Evolutionary conservation across 2,888 invertebrate genomes (phyloP), one percentile per base, ranked within the genome.

Genomic region (Gymnoscelis rufifasciata): DNA sequence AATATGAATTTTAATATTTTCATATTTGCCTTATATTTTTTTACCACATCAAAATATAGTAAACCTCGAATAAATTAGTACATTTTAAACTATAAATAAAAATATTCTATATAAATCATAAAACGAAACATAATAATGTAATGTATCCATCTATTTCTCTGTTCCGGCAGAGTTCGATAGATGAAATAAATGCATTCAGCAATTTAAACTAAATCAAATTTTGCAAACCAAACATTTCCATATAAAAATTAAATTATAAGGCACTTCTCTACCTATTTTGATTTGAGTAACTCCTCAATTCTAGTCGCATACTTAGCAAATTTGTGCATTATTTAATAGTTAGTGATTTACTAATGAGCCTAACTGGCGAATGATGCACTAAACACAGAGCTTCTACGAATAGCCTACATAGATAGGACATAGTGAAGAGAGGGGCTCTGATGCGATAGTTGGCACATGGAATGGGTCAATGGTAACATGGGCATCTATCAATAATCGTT

Each of bases 221-320:
- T 56, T 66, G 69, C 67, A 66, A 70, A 67, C 62, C 70, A 71
- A 72, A 73, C 54, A 70, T 70, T 49, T 51, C 33, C 36, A 5
- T 80, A 75, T 68, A 79, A 79, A 86, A 86, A 86, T 74, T 78
- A 83, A 83, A 81, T 79, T 66, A 81, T 88, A 88, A 88, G 88
- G 88, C 88, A 88, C 88, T 87, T 87, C 83, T 86, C 83, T 84
- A 44, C 40, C 47, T 43, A 77, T 84, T 75, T 35, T 68, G 73
- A 78, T 30, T 80, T 78, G 78, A 81, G 81, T 67, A 68, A 71
- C 57, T 71, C 64, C 59, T 69, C 64, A 71, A 49, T 38, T 11
- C 41, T 49, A 45, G 24, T 28, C 38, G 41, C 35, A 44, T 48
- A 47, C 36, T 68, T 74, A 75, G 60, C 58, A 59, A 73, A 68